Evolutionary conservation across 2,797 vertebrate species (phyloP).

Genomic region (Malacoctenus gilli): DNA sequence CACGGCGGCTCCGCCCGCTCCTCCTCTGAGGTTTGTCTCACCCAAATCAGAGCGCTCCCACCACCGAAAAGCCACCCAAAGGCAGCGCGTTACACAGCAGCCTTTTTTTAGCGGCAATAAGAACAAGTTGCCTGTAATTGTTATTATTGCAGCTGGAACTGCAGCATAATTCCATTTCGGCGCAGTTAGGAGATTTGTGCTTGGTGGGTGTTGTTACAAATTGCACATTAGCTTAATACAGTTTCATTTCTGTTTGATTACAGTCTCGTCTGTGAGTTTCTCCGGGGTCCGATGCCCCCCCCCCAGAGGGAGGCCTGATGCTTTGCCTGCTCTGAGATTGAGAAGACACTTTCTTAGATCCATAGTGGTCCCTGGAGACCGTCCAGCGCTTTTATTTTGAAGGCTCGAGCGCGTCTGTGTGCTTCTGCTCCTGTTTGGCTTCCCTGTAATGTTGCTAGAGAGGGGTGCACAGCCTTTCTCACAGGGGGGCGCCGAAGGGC

Average conservation of each 20-base stretch:
- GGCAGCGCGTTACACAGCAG: not conserved
- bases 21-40: constrained; percentile 21
- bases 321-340: too few relatives aligned
- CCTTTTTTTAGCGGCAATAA: constrained; percentile 22
- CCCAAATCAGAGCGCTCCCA: constrained; percentile 23
- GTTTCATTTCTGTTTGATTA: constrained; percentile 1
- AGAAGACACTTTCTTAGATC: too few relatives aligned
- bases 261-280: not conserved
- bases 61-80: not conserved
- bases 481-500: too few relatives aligned
- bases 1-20: constrained; percentile 21
- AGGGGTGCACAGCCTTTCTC: too few relatives aligned
- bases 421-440: too few relatives aligned
- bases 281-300: too few relatives aligned
- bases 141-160: constrained; percentile 17
- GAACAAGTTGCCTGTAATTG: constrained; percentile 18
- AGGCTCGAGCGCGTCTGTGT: too few relatives aligned
- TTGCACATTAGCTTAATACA: not conserved
- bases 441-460: too few relatives aligned
- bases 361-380: too few relatives aligned
- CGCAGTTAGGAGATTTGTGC: constrained; percentile 3
- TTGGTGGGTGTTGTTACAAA: constrained; percentile 25
- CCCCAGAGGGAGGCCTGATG: too few relatives aligned
- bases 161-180: constrained; percentile 20
- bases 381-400: too few relatives aligned